Evolutionary conservation across 2,888 invertebrate species (phyloP).

Genomic region (Aspidiotus rigidus): DNA sequence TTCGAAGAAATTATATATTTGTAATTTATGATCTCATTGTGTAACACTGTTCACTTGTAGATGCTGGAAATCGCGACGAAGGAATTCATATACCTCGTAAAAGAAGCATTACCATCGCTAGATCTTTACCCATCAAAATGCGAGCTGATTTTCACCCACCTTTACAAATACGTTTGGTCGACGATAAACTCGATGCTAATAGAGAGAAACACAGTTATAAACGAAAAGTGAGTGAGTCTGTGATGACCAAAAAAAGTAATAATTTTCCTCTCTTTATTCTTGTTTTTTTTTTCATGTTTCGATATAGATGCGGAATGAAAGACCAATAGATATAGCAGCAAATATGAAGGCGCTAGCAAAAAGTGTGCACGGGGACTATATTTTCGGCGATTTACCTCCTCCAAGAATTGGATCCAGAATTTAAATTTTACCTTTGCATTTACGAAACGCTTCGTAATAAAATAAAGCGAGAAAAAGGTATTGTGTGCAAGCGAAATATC

Average conservation of each 20-base stretch:
- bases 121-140: conserved; percentile 70
- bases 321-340: conserved; percentile 74
- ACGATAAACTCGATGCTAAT: conserved; percentile 1
- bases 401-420: conserved; percentile 77
- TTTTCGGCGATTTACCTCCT: conserved; percentile 78
- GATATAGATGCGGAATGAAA: conserved; percentile 42
- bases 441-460: conserved; percentile 5
- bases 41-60: conserved; percentile 37
- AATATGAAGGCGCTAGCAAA: conserved; percentile 86
- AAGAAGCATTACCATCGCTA: conserved; percentile 50
- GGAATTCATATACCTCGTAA: conserved; percentile 50
- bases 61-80: conserved; percentile 52
- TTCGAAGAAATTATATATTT: no score
- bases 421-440: conserved; percentile 45
- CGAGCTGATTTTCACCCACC: conserved; percentile 46
- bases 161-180: background rate
- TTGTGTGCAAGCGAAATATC: background rate
- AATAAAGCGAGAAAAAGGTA: background rate
- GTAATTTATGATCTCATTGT: no score
- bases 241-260: background rate
- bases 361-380: conserved; percentile 77
- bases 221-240: conserved; percentile 6
- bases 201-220: conserved; percentile 24
- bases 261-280: conserved; percentile 1
- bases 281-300: background rate